Evolutionary conservation across 2,797 vertebrate species (phyloP).

Genomic region (Miichthys miiuy): DNA sequence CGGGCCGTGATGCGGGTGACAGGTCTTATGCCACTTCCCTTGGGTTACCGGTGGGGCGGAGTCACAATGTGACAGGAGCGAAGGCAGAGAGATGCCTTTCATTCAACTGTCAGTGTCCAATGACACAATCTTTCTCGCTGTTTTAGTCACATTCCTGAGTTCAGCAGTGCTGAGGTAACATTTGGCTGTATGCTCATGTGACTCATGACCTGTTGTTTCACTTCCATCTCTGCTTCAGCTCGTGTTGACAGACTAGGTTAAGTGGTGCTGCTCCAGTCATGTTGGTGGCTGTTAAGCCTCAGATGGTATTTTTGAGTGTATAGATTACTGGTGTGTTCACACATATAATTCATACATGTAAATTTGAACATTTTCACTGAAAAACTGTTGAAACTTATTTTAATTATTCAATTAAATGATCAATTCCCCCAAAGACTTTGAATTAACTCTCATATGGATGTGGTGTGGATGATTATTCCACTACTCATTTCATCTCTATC

Average conservation of each 20-base stretch:
- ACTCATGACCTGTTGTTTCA: conserved; percentile 45
- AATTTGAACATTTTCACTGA: background rate
- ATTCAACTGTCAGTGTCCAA: conserved; percentile 59
- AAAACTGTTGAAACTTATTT: background rate
- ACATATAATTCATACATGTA: background rate
- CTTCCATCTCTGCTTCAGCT: conserved; percentile 7
- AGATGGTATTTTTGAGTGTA: background rate
- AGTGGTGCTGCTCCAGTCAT: background rate
- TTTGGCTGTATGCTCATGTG: conserved; percentile 14
- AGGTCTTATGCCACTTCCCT: conserved; percentile 77
- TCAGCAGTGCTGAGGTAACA: conserved; percentile 21
- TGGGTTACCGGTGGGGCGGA: conserved; percentile 69
- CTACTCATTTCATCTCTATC: too few species aligned
- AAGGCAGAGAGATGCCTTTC: conserved; percentile 56
- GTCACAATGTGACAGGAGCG: conserved; percentile 69
- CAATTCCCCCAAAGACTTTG: too few species aligned
- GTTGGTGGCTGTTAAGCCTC: too few species aligned
- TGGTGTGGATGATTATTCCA: too few species aligned
- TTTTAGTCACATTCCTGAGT: background rate
- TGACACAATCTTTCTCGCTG: conserved; percentile 44
- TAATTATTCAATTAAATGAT: background rate
- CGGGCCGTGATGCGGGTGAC: conserved; percentile 73
- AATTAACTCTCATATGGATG: too few species aligned
- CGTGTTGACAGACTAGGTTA: conserved; percentile 19
- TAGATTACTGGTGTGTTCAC: background rate